These are phyloP conservation scores for Artibeus jamaicensis DNA, from an alignment of 2,797 vertebrate genomes.

Conservation along the genomic window DNA sequence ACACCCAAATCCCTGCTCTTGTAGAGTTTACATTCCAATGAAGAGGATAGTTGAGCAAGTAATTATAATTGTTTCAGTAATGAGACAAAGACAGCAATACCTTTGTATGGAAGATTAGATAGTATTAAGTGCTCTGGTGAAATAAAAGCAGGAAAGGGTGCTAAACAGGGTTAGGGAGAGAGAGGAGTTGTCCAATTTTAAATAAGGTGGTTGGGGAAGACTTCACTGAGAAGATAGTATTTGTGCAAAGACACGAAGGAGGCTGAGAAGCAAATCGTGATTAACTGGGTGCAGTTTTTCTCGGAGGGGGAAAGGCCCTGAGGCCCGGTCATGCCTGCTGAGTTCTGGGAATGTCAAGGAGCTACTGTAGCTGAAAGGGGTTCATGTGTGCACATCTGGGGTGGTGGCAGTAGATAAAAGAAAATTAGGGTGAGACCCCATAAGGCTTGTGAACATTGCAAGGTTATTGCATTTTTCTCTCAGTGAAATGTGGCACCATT, in stretches of 20 bases:
- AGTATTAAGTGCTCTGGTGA: background rate
- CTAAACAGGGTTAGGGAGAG: background rate
- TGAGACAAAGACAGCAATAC: background rate
- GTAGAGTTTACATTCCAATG: background rate
- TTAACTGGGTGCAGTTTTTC: background rate
- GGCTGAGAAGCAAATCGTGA: background rate
- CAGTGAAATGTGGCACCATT: background rate
- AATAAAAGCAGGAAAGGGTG: background rate
- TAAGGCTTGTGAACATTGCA: background rate
- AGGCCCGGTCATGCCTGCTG: background rate
- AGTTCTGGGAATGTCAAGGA: background rate
- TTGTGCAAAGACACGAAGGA: background rate
- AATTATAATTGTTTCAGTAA: background rate
- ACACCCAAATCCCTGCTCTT: background rate
- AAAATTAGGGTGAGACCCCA: background rate
- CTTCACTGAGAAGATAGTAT: background rate
- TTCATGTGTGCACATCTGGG: background rate
- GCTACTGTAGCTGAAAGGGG: background rate
- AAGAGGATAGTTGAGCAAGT: background rate
- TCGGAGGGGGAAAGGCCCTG: background rate
- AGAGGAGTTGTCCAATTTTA: background rate
- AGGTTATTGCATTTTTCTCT: background rate
- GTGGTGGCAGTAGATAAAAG: rapidly evolving
- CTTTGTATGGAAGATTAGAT: background rate
- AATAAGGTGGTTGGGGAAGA: background rate